Base-by-base conservation (phyloP, 2,888 invertebrate genomes). In the Busseola fusca region DNA sequence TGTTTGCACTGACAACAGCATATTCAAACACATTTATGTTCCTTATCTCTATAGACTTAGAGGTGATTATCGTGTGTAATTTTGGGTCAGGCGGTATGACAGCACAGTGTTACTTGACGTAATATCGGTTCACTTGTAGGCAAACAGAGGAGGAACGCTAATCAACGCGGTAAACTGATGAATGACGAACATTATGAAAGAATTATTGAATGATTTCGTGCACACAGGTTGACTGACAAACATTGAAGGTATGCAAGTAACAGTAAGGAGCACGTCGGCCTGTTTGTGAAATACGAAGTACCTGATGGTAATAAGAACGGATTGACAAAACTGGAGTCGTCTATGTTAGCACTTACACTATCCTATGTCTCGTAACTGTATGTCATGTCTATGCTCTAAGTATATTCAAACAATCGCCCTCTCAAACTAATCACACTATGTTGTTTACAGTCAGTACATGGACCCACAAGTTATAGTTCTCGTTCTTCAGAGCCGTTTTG, bases 81-180 rank as follows among this genome's bases (percentile, higher is more conserved):
- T 60, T 54, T 10, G 16, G 21, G 54, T 50, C 30, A 69, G 76
- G 76, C 78, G 84, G 86, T 84, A 75, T 89, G 84, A 83, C 91
- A 88, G 87, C 86, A 88, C 84, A 82, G 86, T 87, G 89, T 88
- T 89, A 90, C 88, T 86, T 90, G 88, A 89, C 86, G 90, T 89
- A 87, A 88, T 87, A 87, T 87, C 88, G 88, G 89, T 85, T 84
- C 86, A 86, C 84, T 87, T 84, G 82, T 83, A 81, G 77, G 79
- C 81, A 87, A 90, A 90, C 86, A 87, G 85, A 75, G 83, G 83
- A 86, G 84, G 84, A 77, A 85, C 82, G 88, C 87, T 89, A 90
- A 89, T 88, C 87, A 89, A 84, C 81, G 81, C 84, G 80, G 80
- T 87, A 86, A 87, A 86, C 87, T 86, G 84, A 85, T 85, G 84